Evolutionary conservation across 2,113 vertebrate genomes (phyloP), one percentile per base, ranked within the genome.

Genomic region (Pygathrix nemaeus): DNA sequence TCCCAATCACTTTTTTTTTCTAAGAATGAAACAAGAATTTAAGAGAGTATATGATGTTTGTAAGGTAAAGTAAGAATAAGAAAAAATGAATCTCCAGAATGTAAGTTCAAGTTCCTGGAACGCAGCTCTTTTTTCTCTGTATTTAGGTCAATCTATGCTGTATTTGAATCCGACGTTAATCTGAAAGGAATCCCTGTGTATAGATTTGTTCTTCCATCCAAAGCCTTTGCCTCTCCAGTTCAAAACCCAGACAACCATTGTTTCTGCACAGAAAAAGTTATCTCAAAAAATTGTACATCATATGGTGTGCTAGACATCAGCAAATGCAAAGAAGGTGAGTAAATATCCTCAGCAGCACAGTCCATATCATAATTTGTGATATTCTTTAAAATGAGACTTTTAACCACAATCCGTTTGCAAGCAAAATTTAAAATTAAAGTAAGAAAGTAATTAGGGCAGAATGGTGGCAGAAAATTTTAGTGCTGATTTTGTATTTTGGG

Each of bases 181-280:
- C 98, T 99, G 97, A 99, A 99, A 97, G 99, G 99, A 90, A 99
- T 99, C 61, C 79, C 98, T 0, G 99, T 99, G n/a, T 99, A 99
- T 70, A 99, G 99, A 89, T 99, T 98, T 95, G 0, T 90, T 16
- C 98, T 99, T 64, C 98, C 98, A n/a, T 14, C 98, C 0, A 73
- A 97, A 13, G 99, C 99, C 3, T 98, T 99, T 88, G 99, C 99
- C 1, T 98, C 99, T 0, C 99, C 99, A 0, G 0, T 16, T 1
- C 92, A 96, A 52, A 99, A 99, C 21, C 97, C 97, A 50, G 99
- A 99, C 21, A 99, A 99, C 90, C 87, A 94, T 0, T 99, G 99
- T 50, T 99, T 98, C 98, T 99, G 99, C 89, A 99, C 11, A 0
- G 95, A 99, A 2, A 0, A 0, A 0, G 0, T 35, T 1, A 10